Percentiles rank a stretch among this genome's conserved stretches.
These are phyloP conservation scores for Pangasius djambal DNA, from an alignment of 2,797 vertebrate genomes.

Conservation along the genomic window DNA sequence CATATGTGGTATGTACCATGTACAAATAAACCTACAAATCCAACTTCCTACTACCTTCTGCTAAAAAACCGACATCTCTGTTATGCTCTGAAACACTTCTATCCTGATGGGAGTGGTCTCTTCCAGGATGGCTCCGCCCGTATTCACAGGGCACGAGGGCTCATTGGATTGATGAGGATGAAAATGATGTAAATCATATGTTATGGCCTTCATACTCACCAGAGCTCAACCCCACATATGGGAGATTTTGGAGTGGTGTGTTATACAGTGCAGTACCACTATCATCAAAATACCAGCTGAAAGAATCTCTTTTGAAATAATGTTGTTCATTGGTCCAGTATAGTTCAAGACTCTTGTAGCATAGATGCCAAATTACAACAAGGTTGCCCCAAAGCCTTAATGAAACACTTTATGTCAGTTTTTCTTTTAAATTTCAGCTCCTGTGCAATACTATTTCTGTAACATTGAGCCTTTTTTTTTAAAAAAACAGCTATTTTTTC, in stretches of 20 bases:
- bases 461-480: not conserved
- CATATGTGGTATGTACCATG: not conserved
- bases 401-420: not conserved
- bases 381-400: not conserved
- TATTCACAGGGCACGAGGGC: not conserved
- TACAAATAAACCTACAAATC: not conserved
- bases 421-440: not conserved
- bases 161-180: not conserved
- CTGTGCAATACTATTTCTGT: not conserved
- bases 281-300: not conserved
- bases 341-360: not conserved
- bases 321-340: not conserved
- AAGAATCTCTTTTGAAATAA: not conserved
- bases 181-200: not conserved
- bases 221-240: not conserved
- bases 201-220: not conserved
- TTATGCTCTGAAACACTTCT: not conserved
- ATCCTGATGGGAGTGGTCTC: too few relatives aligned
- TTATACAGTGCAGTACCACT: not conserved
- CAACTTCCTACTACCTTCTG: not conserved
- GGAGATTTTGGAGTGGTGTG: not conserved
- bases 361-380: not conserved
- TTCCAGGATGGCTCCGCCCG: too few relatives aligned
- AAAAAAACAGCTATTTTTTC: not conserved
- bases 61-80: not conserved